phyloP scores from a whole-genome alignment of 2,113 vertebrate species.

The Scartelaos histophorus region DNA sequence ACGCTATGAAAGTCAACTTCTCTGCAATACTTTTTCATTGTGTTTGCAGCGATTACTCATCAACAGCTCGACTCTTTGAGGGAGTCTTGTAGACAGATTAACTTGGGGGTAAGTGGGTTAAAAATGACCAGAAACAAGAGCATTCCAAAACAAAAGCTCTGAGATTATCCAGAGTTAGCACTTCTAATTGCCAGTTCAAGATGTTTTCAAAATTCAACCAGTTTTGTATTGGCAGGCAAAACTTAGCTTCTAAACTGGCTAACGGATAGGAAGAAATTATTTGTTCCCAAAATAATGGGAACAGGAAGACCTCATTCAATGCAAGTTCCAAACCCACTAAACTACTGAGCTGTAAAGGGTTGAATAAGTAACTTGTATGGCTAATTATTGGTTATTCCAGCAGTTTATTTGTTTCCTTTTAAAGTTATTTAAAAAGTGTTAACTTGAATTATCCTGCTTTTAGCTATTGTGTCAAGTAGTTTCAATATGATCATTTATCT shows the following conservation, averaged over 20 bases:
- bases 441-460: no score
- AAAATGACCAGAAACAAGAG: slow-evolving; percentile 26
- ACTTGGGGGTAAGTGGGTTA: slow-evolving; percentile 22
- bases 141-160: slow-evolving; percentile 15
- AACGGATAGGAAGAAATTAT: slow-evolving; percentile 20
- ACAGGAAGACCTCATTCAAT: not conserved
- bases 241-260: slow-evolving; percentile 15
- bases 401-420: no score
- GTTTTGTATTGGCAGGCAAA: not conserved
- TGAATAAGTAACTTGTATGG: no score
- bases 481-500: no score
- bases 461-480: no score
- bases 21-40: slow-evolving; percentile 34
- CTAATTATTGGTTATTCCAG: no score
- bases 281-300: not conserved
- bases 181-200: not conserved
- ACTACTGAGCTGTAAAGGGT: no score
- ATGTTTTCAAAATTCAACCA: slow-evolving; percentile 6
- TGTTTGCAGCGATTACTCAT: slow-evolving; percentile 55
- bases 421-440: no score
- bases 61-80: slow-evolving; percentile 35
- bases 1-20: slow-evolving; percentile 33
- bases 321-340: not conserved
- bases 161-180: slow-evolving; percentile 31
- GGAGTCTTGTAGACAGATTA: slow-evolving; percentile 36